These are phyloP conservation scores for Patagioenas fasciata DNA, from an alignment of 2,113 vertebrate genomes.

Conservation along the genomic window DNA sequence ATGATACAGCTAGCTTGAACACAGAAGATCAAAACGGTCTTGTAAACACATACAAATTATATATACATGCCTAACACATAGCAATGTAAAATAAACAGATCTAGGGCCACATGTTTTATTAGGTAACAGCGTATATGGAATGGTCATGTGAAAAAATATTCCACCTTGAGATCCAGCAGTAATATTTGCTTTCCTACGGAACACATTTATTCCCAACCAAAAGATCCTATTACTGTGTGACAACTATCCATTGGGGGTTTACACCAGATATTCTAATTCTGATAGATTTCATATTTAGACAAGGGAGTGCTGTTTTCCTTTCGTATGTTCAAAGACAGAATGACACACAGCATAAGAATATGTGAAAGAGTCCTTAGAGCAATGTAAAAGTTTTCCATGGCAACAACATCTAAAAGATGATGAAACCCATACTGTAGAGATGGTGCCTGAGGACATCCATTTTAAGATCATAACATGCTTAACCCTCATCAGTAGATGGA, in stretches of 20 bases:
- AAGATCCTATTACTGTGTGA: neutral
- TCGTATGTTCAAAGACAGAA: slow-evolving; percentile 22
- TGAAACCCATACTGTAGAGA: slow-evolving; percentile 22
- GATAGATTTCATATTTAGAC: neutral
- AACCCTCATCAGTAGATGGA: neutral
- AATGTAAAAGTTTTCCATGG: slow-evolving; percentile 55
- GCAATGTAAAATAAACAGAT: neutral
- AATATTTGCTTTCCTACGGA: neutral
- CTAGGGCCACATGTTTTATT: neutral
- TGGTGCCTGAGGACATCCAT: slow-evolving; percentile 32
- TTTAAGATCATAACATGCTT: slow-evolving; percentile 45
- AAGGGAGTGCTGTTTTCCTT: slow-evolving; percentile 6
- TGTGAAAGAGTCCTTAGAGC: slow-evolving; percentile 14
- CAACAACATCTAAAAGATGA: slow-evolving; percentile 51
- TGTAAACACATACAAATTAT: neutral
- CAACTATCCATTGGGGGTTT: neutral
- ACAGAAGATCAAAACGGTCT: neutral
- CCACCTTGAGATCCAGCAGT: neutral
- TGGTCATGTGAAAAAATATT: neutral
- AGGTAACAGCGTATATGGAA: neutral
- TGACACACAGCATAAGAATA: slow-evolving; percentile 24
- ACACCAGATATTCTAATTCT: neutral
- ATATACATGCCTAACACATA: neutral
- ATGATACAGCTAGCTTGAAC: neutral
- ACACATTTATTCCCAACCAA: neutral